A percentile compares a stretch with the other conserved stretches of the same genome.
These are phyloP conservation scores for Acronicta leporina DNA, from an alignment of 2,888 invertebrate genomes.

Conservation along the genomic window DNA sequence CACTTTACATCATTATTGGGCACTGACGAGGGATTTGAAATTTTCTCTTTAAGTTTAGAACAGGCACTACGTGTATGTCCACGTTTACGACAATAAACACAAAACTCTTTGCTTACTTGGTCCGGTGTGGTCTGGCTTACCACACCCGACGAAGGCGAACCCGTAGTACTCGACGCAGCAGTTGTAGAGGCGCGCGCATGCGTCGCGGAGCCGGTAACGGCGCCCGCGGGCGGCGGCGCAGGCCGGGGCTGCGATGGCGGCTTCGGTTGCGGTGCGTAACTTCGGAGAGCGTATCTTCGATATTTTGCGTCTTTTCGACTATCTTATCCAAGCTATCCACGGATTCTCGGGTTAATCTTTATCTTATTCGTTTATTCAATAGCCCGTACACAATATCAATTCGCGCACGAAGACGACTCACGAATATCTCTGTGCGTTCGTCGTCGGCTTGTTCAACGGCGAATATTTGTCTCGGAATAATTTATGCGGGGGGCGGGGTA, in stretches of 20 bases:
- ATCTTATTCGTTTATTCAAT: neutral
- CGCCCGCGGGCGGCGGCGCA: neutral
- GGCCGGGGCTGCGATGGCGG: neutral
- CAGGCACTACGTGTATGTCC: conserved; percentile 2
- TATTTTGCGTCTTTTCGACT: neutral
- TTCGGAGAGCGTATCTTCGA: neutral
- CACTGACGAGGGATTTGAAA: too few relatives aligned
- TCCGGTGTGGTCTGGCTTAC: neutral
- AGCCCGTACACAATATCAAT: conserved; percentile 2
- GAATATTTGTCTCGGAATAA: conserved; percentile 24
- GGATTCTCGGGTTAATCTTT: neutral
- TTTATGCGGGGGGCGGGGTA: conserved; percentile 3
- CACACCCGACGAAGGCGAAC: neutral
- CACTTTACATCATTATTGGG: neutral
- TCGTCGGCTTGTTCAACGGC: neutral
- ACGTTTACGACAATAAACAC: conserved; percentile 1
- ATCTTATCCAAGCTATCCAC: neutral
- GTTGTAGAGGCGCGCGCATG: too few relatives aligned
- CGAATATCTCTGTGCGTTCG: conserved; percentile 11
- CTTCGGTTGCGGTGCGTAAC: neutral
- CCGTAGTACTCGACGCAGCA: neutral
- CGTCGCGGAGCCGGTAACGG: neutral
- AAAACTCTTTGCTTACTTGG: neutral
- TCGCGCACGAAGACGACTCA: neutral
- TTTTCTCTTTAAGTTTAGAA: neutral